Evolutionary conservation across 1,140 invertebrate species (phyloP).

Genomic region (Cardiocondyla obscurior): DNA sequence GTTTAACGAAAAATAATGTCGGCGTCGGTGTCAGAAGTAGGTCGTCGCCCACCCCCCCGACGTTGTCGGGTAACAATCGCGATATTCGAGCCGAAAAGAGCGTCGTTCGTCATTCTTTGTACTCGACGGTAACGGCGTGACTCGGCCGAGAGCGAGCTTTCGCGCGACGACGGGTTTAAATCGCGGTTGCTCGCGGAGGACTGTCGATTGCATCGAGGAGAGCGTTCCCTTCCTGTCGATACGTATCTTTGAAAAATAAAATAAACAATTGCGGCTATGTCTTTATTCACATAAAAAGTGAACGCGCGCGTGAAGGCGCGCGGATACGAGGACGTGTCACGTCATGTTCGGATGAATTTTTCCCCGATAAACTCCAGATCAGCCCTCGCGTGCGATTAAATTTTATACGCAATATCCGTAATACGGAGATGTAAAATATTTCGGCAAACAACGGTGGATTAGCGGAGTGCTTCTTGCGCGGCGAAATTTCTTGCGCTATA

Average conservation of each 20-base stretch:
- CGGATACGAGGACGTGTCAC: background rate
- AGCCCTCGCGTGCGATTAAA: background rate
- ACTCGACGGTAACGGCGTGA: constrained; percentile 16
- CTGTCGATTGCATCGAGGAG: constrained; percentile 20
- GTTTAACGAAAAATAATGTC: constrained; percentile 63
- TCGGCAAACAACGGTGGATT: background rate
- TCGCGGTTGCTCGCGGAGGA: background rate
- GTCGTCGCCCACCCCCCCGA: constrained; percentile 34
- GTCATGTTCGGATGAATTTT: background rate
- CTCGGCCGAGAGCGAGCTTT: background rate
- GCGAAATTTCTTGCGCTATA: background rate
- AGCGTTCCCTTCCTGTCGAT: constrained; percentile 6
- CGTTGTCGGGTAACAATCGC: constrained; percentile 46
- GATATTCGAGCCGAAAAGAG: constrained; percentile 43
- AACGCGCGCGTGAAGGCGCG: background rate
- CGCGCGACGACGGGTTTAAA: constrained; percentile 27
- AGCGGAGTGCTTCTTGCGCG: background rate
- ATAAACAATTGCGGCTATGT: background rate
- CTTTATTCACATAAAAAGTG: background rate
- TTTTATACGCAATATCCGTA: background rate
- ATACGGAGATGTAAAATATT: background rate
- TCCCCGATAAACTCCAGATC: background rate
- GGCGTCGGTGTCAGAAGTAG: constrained; percentile 41
- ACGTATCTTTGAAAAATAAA: constrained; percentile 23
- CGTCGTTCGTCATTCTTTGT: constrained; percentile 47